Evolutionary conservation across 2,888 invertebrate genomes (phyloP), one percentile per base, ranked within the genome.

Genomic region (Drosophila nr. perissopoda): DNA sequence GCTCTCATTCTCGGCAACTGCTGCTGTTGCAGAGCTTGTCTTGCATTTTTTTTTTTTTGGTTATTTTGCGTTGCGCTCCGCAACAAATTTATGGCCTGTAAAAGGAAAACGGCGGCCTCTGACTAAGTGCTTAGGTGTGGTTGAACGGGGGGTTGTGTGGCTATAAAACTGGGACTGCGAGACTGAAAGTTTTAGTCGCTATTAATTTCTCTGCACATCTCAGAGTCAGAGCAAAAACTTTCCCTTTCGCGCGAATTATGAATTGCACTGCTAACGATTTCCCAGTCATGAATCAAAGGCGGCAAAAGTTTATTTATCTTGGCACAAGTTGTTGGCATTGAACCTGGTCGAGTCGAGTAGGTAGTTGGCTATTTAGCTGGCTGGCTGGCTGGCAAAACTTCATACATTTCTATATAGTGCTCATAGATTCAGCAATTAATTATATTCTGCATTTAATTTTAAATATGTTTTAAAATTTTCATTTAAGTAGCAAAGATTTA

Each of bases 1-100:
- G 31, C 38, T 27, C 21, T 29, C 53, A 29, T 53, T n/a, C 40
- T 54, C 40, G 69, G 38, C 63, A 60, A 65, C 62, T 60, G 38
- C 54, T 25, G 54, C 54, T 29, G 56, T 36, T 54, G 72, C 73
- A 76, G 76, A 83, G 76, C 74, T 79, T 74, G 79, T 73, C 83
- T 83, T 72, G 78, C 81, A 76, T 79, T 87, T 18, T 21, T 53
- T n/a, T n/a, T 56, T 87, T 88, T 83, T 88, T 53, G 89, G 75
- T 74, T 74, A 85, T 87, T 83, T 85, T 76, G 77, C 80, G 76
- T 73, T 83, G 81, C 68, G 71, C 73, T 73, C 57, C 33, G 66
- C 78, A 89, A 84, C 87, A 25, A 46, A 25, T 87, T 87, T 87
- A 87, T 87, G 88, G 73, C 69, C 82, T 72, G 52, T 33, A n/a